Evolutionary conservation across 2,113 vertebrate genomes (phyloP).

Genomic region (Ceyx melanurus): DNA sequence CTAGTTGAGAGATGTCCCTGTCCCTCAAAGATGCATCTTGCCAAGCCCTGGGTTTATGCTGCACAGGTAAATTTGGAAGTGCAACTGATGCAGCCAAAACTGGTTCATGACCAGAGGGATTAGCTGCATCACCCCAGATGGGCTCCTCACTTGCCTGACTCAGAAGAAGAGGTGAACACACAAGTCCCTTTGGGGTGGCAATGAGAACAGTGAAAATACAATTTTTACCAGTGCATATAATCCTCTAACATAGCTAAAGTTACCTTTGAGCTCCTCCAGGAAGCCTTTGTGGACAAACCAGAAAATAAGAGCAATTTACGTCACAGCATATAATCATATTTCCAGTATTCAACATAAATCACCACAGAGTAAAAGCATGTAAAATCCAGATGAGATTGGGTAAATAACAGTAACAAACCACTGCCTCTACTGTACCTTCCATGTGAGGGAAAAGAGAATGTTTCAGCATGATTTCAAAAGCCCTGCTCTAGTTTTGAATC

Average conservation of each 20-base stretch:
- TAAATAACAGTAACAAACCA: background rate
- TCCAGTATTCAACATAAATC: background rate
- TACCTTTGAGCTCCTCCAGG: background rate
- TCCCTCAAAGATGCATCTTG: background rate
- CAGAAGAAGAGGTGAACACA: background rate
- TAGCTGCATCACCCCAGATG: background rate
- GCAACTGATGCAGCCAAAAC: background rate
- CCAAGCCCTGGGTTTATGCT: background rate
- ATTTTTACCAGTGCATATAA: background rate
- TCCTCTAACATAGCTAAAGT: background rate
- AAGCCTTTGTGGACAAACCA: slow-evolving; percentile 8
- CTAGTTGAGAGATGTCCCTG: too few relatives aligned
- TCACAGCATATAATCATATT: background rate
- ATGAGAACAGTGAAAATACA: background rate
- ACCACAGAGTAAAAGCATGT: background rate
- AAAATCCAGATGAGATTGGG: background rate
- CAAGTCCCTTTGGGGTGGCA: background rate
- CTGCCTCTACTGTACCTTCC: background rate
- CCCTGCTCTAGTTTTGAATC: background rate
- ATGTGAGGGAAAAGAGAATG: background rate
- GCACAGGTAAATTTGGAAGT: background rate
- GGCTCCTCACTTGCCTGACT: background rate
- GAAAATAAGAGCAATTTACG: slow-evolving; percentile 37
- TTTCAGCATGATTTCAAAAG: background rate
- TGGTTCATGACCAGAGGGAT: background rate